A percentile compares a stretch with the other conserved stretches of the same genome.
These are phyloP conservation scores for Myopa testacea DNA, from an alignment of 2,888 invertebrate genomes.

Conservation along the genomic window DNA sequence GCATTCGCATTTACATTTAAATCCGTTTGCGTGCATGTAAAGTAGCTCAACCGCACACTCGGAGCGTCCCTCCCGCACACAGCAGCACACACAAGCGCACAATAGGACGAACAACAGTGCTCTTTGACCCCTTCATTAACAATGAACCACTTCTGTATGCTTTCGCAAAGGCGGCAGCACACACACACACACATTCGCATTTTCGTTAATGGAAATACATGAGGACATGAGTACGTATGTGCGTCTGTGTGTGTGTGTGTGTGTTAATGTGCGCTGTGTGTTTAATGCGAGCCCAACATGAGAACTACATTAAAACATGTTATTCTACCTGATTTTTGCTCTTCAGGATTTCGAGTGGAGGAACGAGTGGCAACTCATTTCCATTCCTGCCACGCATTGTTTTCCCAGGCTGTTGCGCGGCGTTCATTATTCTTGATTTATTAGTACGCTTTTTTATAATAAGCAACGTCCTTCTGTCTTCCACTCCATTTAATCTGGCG, in stretches of 20 bases:
- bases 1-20: slow-evolving; percentile 21
- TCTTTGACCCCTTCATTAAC: neutral
- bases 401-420: neutral
- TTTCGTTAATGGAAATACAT: neutral
- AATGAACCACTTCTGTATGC: neutral
- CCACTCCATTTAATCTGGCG: slow-evolving; percentile 9
- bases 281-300: slow-evolving; percentile 35
- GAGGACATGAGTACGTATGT: slow-evolving; percentile 16
- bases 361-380: slow-evolving; percentile 60
- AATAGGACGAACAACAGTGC: neutral
- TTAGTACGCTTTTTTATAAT: neutral
- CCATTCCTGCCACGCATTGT: slow-evolving; percentile 48
- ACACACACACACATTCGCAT: neutral
- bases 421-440: slow-evolving; percentile 17
- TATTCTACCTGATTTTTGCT: slow-evolving; percentile 54
- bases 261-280: slow-evolving; percentile 11
- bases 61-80: neutral
- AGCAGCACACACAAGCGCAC: neutral
- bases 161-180: neutral
- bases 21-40: slow-evolving; percentile 20
- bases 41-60: slow-evolving; percentile 19
- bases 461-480: neutral
- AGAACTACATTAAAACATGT: slow-evolving; percentile 64
- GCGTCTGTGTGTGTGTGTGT: neutral
- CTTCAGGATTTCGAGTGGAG: slow-evolving; percentile 44